These are phyloP conservation scores for Alcedo quadribrachys DNA, from an alignment of 2,797 vertebrate genomes.

Conservation along the genomic window DNA sequence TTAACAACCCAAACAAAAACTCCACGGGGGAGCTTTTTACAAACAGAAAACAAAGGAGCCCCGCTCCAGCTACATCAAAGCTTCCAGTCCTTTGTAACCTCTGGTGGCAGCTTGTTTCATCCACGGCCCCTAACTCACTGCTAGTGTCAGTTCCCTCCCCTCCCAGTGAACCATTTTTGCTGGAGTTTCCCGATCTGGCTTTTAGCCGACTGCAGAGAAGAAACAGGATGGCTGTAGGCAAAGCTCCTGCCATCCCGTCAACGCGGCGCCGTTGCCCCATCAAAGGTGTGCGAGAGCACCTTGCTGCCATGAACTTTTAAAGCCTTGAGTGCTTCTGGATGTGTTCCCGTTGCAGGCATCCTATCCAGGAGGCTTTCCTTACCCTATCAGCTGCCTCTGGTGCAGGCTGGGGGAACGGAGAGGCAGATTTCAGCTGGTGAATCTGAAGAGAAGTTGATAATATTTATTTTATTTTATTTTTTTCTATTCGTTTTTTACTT, in stretches of 20 bases:
- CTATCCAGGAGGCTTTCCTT: neutral
- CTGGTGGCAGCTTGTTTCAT: conserved; percentile 45
- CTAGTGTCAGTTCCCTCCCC: neutral
- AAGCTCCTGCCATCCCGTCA: neutral
- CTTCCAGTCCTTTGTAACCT: neutral
- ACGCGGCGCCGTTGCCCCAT: neutral
- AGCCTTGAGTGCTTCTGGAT: neutral
- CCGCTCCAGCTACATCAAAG: conserved; percentile 54
- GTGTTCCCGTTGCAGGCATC: neutral
- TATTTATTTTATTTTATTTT: neutral
- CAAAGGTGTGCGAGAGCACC: neutral
- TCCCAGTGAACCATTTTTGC: neutral
- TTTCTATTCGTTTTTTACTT: neutral
- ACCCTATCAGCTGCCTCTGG: neutral
- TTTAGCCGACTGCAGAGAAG: conserved; percentile 12
- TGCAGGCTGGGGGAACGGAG: neutral
- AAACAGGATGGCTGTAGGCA: neutral
- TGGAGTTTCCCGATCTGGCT: neutral
- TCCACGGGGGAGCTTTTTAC: conserved; percentile 50
- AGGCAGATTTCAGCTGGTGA: neutral
- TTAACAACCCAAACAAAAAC: conserved; percentile 70
- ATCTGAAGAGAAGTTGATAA: neutral
- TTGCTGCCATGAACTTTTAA: neutral
- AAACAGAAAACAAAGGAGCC: conserved; percentile 45
- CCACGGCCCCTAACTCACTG: neutral